Evolutionary conservation across 2,113 vertebrate genomes (phyloP), one percentile per base, ranked within the genome.

Genomic region (Papio anubis): DNA sequence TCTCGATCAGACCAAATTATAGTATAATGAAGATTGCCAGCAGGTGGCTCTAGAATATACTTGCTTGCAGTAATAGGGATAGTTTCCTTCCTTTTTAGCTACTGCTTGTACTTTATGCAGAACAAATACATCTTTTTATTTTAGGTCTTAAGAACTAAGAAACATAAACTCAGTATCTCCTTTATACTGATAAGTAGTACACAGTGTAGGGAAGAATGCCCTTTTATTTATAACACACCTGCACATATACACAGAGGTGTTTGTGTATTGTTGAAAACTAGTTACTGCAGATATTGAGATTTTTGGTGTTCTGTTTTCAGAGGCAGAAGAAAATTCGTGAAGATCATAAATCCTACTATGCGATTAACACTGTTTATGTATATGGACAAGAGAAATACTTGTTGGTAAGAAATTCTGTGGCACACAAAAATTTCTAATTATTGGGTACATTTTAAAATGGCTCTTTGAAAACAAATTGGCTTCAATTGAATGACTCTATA

Each of bases 331-430:
- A 98, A 93, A 99, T 99, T 88, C 99, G 99, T 96, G 99, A 99
- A 97, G 99, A 99, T 92, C 99, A 99, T 98, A 99, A 99, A 98
- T 99, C 99, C 27, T 99, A 99, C 97, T 99, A 99, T 78, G 99
- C 99, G 72, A 99, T 99, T 98, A 99, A 99, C 96, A 99, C 99
- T 14, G 99, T 99, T 86, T 99, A 99, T 91, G 99, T 99, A 1
- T 99, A 99, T 4, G 99, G 99, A 89, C 99, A 99, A 98, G 99
- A 99, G 97, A 99, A 99, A 97, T 99, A 99, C 96, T 98, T 99
- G 96, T 98, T 99, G 99, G 99, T 99, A 99, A 99, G 99, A 92
- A 59, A 45, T 88, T 94, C 68, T 94, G 4, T 94, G 38, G 45
- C 45, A 82, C 84, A 76, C 50, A 59, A 96, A 93, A 6, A 72